A percentile compares a stretch with the other conserved stretches of the same genome.
Conservation (phyloP, 2,888 invertebrate genomes). For the Lottia scabra region DNA sequence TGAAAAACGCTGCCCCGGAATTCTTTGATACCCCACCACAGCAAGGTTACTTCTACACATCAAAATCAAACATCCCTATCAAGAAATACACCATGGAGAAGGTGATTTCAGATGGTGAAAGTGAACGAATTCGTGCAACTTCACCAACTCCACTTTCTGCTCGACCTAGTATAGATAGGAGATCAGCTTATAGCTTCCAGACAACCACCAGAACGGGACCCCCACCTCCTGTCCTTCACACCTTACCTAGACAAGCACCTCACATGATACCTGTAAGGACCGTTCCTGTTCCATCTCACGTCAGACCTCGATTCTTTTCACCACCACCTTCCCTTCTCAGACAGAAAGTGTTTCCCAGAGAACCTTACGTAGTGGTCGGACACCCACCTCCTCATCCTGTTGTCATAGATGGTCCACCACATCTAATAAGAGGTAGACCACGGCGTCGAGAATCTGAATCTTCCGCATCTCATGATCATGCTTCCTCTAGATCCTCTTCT, state of each 20-base stretch:
- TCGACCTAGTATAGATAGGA: neutral
- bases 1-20: slow-evolving; percentile 46
- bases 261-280: slow-evolving; percentile 18
- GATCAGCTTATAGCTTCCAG: slow-evolving; percentile 7
- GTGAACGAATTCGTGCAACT: slow-evolving; percentile 15
- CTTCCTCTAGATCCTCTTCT: slow-evolving; percentile 36
- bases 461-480: slow-evolving; percentile 18
- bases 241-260: slow-evolving; percentile 20
- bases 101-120: slow-evolving; percentile 25
- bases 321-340: slow-evolving; percentile 50
- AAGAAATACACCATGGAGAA: slow-evolving; percentile 57
- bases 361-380: slow-evolving; percentile 25
- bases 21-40: slow-evolving; percentile 58
- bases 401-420: slow-evolving; percentile 26
- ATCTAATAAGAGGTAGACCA: slow-evolving; percentile 21
- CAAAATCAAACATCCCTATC: slow-evolving; percentile 45
- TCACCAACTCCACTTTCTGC: slow-evolving; percentile 16
- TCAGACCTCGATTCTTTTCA: slow-evolving; percentile 53
- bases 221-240: slow-evolving; percentile 13
- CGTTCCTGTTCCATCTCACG: slow-evolving; percentile 16
- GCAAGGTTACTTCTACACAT: slow-evolving; percentile 63
- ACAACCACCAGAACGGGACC: slow-evolving; percentile 16
- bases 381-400: slow-evolving; percentile 23
- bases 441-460: slow-evolving; percentile 25
- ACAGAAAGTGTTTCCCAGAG: slow-evolving; percentile 30